Conservation (phyloP, 2,113 vertebrate genomes). For the Empidonax alnorum region DNA sequence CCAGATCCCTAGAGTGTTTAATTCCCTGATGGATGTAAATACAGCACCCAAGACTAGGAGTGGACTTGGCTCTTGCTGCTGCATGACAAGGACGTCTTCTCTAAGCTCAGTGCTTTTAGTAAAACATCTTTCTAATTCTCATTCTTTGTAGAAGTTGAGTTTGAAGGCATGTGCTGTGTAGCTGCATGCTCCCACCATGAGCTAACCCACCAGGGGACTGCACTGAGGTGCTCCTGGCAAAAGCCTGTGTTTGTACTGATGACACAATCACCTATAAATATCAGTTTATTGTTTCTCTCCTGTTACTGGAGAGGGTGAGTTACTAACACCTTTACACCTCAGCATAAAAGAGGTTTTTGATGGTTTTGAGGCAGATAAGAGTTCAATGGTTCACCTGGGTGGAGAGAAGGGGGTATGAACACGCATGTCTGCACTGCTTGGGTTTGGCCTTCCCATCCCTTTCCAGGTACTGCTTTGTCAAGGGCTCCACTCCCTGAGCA, state of each 20-base stretch:
- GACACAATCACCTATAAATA: neutral
- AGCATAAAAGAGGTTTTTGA: neutral
- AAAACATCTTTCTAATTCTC: neutral
- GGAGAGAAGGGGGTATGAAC: neutral
- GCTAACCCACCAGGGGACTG: neutral
- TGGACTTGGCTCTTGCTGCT: neutral
- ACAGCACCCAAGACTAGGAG: accelerated
- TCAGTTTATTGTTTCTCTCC: neutral
- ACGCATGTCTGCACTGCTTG: neutral
- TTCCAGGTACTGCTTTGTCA: neutral
- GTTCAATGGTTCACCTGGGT: neutral
- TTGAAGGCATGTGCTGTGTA: neutral
- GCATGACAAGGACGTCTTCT: accelerated
- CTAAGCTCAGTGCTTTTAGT: neutral
- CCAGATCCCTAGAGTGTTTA: neutral
- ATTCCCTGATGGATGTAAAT: neutral
- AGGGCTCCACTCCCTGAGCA: neutral
- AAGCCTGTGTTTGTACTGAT: neutral
- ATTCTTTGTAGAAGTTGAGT: neutral
- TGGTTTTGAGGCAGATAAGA: neutral
- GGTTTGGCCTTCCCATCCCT: neutral
- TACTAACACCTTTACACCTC: neutral
- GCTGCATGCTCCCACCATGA: neutral
- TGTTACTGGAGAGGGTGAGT: neutral
- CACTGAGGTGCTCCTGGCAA: neutral